Evolutionary conservation across 2,797 vertebrate genomes (phyloP).

Genomic region (Pantherophis alleghaniensis): DNA sequence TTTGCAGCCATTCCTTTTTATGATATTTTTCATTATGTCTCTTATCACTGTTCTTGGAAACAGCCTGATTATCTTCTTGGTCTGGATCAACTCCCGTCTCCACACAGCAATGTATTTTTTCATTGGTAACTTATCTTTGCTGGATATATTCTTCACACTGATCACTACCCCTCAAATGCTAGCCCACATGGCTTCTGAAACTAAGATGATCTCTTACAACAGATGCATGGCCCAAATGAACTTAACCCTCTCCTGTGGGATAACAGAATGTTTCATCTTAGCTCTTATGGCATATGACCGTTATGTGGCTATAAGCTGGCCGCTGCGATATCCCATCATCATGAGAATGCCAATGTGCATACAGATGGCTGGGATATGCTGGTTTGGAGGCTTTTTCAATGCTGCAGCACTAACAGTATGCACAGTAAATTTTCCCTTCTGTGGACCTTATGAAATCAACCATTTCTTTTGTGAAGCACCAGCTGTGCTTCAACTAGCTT

Average conservation of each 20-base stretch:
- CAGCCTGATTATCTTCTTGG: conserved; percentile 41
- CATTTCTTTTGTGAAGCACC: conserved; percentile 26
- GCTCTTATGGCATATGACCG: conserved; percentile 15
- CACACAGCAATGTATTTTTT: conserved; percentile 45
- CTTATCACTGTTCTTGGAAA: conserved; percentile 38
- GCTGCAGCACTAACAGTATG: neutral
- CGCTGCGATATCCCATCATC: neutral
- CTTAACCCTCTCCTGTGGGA: neutral
- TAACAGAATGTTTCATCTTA: neutral
- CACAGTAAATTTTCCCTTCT: neutral
- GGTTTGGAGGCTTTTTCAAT: neutral
- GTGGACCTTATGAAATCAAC: neutral
- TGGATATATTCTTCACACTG: conserved; percentile 12
- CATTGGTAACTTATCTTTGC: conserved; percentile 13
- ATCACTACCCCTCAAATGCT: conserved; percentile 5
- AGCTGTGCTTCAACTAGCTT: conserved; percentile 8
- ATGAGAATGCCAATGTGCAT: conserved; percentile 3
- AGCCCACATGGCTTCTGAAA: neutral
- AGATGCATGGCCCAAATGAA: conserved; percentile 1
- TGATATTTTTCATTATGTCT: conserved; percentile 24
- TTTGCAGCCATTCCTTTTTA: conserved; percentile 32
- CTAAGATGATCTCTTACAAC: conserved; percentile 3
- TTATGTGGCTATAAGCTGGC: conserved; percentile 3
- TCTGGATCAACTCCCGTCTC: conserved; percentile 42
- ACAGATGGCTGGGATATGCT: neutral